Conservation (phyloP, 1,140 invertebrate species). For the Drosophila serrata region DNA sequence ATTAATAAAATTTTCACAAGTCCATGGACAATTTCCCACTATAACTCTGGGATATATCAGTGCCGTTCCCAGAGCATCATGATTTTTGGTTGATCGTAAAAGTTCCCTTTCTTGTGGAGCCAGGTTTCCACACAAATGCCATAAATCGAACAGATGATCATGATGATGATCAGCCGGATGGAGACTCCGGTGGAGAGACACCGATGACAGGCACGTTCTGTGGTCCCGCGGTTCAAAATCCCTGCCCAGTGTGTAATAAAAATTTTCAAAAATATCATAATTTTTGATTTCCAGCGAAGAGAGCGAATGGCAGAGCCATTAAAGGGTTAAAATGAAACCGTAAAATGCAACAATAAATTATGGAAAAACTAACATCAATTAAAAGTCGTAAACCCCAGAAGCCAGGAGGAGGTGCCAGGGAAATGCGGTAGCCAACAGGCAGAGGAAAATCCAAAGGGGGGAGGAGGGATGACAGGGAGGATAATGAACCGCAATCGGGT, state of each 20-base stretch:
- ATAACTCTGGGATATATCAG: slow-evolving; percentile 35
- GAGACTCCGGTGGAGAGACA: slow-evolving; percentile 7
- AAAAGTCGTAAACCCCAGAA: slow-evolving; percentile 73
- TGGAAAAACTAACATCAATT: slow-evolving; percentile 83
- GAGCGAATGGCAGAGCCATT: slow-evolving; percentile 45
- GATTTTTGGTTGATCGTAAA: slow-evolving; percentile 39
- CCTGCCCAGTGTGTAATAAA: slow-evolving; percentile 52
- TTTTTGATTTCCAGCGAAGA: slow-evolving; percentile 73
- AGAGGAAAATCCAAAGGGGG: background rate
- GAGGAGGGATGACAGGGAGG: slow-evolving; percentile 7
- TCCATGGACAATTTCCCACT: slow-evolving; percentile 23
- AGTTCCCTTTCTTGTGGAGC: slow-evolving; percentile 22
- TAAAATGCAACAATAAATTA: slow-evolving; percentile 80
- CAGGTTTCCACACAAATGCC: slow-evolving; percentile 63
- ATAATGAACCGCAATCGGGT: slow-evolving; percentile 69
- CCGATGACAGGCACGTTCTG: slow-evolving; percentile 60
- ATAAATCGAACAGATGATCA: slow-evolving; percentile 64
- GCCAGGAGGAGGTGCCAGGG: slow-evolving; percentile 42
- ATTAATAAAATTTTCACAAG: slow-evolving; percentile 56
- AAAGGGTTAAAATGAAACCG: slow-evolving; percentile 81
- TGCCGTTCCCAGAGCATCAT: slow-evolving; percentile 21
- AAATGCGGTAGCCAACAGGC: slow-evolving; percentile 41
- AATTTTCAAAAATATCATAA: slow-evolving; percentile 84
- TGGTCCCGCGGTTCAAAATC: slow-evolving; percentile 34
- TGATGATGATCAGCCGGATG: slow-evolving; percentile 29